Evolutionary conservation across 2,888 invertebrate genomes (phyloP).

Genomic region (Palloptera scutellata): DNA sequence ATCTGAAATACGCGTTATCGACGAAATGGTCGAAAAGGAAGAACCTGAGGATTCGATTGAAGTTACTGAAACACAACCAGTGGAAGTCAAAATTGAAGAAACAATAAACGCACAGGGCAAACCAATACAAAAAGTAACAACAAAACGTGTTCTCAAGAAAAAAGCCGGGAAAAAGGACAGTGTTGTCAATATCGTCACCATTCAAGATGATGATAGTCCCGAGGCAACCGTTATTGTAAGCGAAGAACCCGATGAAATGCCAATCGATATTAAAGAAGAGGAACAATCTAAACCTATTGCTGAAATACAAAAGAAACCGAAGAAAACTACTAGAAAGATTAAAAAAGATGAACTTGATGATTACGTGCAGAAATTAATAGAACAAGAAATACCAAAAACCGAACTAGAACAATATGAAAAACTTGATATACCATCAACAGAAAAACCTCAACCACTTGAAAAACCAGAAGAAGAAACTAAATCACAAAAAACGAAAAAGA

Average conservation of each 20-base stretch:
- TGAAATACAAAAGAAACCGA: constrained; percentile 41
- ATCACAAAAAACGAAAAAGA: constrained; percentile 38
- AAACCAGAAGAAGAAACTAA: constrained; percentile 62
- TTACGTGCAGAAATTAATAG: constrained; percentile 59
- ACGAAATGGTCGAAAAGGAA: constrained; percentile 37
- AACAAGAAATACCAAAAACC: constrained; percentile 62
- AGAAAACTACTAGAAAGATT: constrained; percentile 50
- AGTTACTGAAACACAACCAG: constrained; percentile 51
- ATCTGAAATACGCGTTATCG: constrained; percentile 48
- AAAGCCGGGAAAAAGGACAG: constrained; percentile 49
- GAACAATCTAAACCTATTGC: constrained; percentile 44
- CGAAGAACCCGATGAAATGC: constrained; percentile 47
- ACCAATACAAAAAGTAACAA: constrained; percentile 54
- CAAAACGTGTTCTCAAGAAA: constrained; percentile 56
- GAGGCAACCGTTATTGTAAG: constrained; percentile 53
- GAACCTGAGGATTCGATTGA: constrained; percentile 45
- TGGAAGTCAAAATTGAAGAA: constrained; percentile 51
- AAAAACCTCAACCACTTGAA: constrained; percentile 43
- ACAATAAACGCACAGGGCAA: constrained; percentile 51
- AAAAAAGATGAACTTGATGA: constrained; percentile 59
- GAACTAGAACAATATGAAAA: constrained; percentile 64
- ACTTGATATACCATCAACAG: constrained; percentile 51
- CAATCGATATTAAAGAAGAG: constrained; percentile 38
- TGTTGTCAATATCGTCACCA: constrained; percentile 53
- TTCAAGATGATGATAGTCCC: constrained; percentile 54